A percentile compares a stretch with the other conserved stretches of the same genome.
Conservation (phyloP, 2,888 invertebrate genomes). For the Chrysina gloriosa region DNA sequence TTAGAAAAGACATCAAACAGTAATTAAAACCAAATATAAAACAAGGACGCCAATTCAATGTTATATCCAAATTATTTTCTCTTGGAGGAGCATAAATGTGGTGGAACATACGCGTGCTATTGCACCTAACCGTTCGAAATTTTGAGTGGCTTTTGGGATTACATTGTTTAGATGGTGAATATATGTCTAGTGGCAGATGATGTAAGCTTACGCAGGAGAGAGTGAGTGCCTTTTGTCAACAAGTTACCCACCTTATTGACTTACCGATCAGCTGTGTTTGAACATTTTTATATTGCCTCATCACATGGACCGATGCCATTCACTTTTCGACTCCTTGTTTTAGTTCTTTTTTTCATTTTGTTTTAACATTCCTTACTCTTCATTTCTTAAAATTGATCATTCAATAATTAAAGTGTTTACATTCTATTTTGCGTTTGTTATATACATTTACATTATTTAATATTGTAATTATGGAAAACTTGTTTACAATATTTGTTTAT, state of each 20-base stretch:
- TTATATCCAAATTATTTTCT: too few relatives aligned
- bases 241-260: slow-evolving; percentile 58
- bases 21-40: too few relatives aligned
- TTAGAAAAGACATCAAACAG: too few relatives aligned
- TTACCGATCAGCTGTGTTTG: slow-evolving; percentile 61
- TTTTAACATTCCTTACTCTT: too few relatives aligned
- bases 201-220: slow-evolving; percentile 48
- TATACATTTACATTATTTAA: too few relatives aligned
- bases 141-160: slow-evolving; percentile 40
- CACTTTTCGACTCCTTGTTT: slow-evolving; percentile 22
- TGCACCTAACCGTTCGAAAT: slow-evolving; percentile 7
- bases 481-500: too few relatives aligned
- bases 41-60: too few relatives aligned
- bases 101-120: not conserved
- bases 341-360: too few relatives aligned
- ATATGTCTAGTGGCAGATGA: slow-evolving; percentile 47
- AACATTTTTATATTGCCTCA: slow-evolving; percentile 57
- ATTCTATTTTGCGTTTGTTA: too few relatives aligned
- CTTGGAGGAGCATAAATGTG: not conserved
- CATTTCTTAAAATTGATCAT: too few relatives aligned
- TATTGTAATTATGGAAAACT: too few relatives aligned
- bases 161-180: slow-evolving; percentile 37
- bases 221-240: slow-evolving; percentile 56
- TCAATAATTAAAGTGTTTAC: too few relatives aligned
- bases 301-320: slow-evolving; percentile 50